Conservation (phyloP, 2,797 vertebrate genomes). For the Poeciliopsis turneri region DNA sequence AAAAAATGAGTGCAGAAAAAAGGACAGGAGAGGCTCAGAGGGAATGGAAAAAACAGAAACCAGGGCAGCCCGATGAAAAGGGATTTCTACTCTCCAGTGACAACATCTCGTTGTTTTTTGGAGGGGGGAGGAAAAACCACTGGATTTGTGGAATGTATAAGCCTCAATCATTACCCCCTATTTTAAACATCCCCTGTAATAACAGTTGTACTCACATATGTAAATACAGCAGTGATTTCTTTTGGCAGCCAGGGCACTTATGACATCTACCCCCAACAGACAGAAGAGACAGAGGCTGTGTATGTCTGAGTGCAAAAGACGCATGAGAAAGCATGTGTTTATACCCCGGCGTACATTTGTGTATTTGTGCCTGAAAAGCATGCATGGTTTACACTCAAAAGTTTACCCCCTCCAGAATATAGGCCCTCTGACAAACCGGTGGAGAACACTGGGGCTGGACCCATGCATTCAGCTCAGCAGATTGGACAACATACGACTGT, state of each 20-base stretch:
- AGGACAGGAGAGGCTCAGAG: constrained; percentile 38
- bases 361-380: constrained; percentile 40
- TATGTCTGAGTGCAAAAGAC: constrained; percentile 35
- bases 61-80: constrained; percentile 36
- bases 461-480: neutral
- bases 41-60: constrained; percentile 9
- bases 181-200: constrained; percentile 62
- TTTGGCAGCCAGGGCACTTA: constrained; percentile 53
- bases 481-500: neutral
- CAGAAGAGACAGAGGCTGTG: constrained; percentile 47
- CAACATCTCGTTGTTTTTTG: constrained; percentile 75
- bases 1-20: constrained; percentile 64
- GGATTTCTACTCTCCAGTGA: constrained; percentile 59
- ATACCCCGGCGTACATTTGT: constrained; percentile 37
- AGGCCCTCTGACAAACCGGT: neutral
- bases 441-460: neutral
- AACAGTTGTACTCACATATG: constrained; percentile 63
- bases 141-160: constrained; percentile 70
- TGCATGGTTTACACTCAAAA: constrained; percentile 39
- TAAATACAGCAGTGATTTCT: constrained; percentile 67
- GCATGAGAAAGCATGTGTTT: constrained; percentile 38
- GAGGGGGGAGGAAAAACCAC: constrained; percentile 38
- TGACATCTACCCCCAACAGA: constrained; percentile 59
- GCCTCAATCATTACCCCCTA: constrained; percentile 57
- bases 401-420: constrained; percentile 35